These are phyloP conservation scores for Oreotrochilus melanogaster DNA, from an alignment of 2,113 vertebrate genomes.

Conservation along the genomic window DNA sequence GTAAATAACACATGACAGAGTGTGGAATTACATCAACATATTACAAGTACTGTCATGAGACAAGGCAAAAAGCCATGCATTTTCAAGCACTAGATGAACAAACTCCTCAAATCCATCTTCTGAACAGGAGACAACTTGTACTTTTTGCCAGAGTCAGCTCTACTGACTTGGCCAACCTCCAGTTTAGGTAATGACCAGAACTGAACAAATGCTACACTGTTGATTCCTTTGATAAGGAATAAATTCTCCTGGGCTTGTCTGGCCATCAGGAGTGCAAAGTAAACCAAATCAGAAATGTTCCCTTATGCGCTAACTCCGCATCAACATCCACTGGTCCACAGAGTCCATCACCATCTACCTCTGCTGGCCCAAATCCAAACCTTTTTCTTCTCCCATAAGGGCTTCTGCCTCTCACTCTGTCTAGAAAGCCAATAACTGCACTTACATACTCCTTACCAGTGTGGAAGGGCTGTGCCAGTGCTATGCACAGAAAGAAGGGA, in stretches of 20 bases:
- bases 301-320: neutral
- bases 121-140: neutral
- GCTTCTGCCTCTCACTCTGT: neutral
- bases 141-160: slow-evolving; percentile 41
- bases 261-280: neutral
- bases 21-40: slow-evolving; percentile 37
- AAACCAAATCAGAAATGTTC: neutral
- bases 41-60: neutral
- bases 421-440: neutral
- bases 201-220: neutral
- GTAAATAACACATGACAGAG: slow-evolving; percentile 49
- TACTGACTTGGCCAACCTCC: slow-evolving; percentile 8
- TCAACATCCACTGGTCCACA: neutral
- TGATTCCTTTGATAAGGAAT: neutral
- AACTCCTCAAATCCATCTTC: slow-evolving; percentile 38
- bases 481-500: neutral
- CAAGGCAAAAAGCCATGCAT: neutral
- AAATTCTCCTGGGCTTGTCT: neutral
- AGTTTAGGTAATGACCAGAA: slow-evolving; percentile 24
- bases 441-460: rapidly evolving
- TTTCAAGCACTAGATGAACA: neutral
- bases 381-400: neutral
- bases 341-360: neutral
- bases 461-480: rapidly evolving
- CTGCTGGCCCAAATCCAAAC: neutral